These are phyloP conservation scores for Henicopernis longicauda DNA, from an alignment of 2,113 vertebrate species.

Conservation along the genomic window DNA sequence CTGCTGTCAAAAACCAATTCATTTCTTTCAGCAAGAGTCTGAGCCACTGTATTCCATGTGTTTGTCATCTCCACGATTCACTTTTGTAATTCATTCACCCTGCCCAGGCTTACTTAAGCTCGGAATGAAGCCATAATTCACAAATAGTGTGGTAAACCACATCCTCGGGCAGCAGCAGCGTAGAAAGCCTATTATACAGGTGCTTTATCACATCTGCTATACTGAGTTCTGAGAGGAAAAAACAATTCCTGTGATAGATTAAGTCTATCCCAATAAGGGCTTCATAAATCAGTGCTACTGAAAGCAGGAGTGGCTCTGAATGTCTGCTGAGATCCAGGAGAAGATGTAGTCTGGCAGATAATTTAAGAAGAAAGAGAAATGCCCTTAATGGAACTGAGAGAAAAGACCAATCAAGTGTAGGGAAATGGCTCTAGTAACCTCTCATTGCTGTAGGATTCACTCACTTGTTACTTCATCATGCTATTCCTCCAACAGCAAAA, in stretches of 20 bases:
- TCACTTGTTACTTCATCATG: background rate
- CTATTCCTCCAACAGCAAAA: background rate
- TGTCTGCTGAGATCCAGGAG: background rate
- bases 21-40: background rate
- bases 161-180: background rate
- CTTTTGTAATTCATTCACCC: constrained; percentile 31
- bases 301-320: constrained; percentile 21
- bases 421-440: background rate
- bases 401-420: background rate
- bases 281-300: constrained; percentile 29
- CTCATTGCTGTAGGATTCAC: background rate
- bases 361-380: constrained; percentile 18
- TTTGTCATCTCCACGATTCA: background rate
- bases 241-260: constrained; percentile 50
- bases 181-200: constrained; percentile 27
- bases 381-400: background rate
- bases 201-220: constrained; percentile 41
- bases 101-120: constrained; percentile 25
- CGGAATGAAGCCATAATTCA: constrained; percentile 31
- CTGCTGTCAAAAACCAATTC: background rate
- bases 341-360: background rate
- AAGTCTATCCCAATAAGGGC: constrained; percentile 18
- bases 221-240: background rate
- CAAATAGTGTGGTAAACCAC: constrained; percentile 12
- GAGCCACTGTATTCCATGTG: background rate